Base-by-base conservation (phyloP, 2,888 invertebrate species). In the Rhingia campestris region DNA sequence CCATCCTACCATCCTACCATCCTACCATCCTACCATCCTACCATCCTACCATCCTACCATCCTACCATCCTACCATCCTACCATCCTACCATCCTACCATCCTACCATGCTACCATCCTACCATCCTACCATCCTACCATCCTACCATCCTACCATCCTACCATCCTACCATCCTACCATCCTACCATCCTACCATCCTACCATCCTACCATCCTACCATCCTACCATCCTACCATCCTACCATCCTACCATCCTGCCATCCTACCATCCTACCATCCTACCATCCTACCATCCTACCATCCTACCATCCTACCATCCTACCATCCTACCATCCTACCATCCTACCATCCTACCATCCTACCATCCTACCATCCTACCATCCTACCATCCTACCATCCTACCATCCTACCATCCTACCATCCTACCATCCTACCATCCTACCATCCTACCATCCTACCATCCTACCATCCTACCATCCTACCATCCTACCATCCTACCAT, bases 111-210 rank as follows among this genome's bases (percentile, higher is more conserved):
- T 6, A 5, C 4, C 5, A 47, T 47, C 47, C n/a, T 47, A 4
- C 10, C 14, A 47, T 14, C 14, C 47, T 6, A 5, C 10, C 47
- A 14, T 14, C n/a, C 10, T 14, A 5, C 10, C 47, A 10, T 47
- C 47, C 47, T 14, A 4, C 10, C n/a, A 12, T 12, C 14, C 10
- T 14, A 4, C 9, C 47, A 12, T 47, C 47, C 14, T 10, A 4
- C 10, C 47, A 47, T 47, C 67, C 53, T 53, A 10, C 22, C 87
- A 87, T 88, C 87, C 86, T 87, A 87, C 6, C 53, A 61, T 45
- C 75, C 73, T 86, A 4, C 6, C 37, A 37, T 37, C 37, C 37
- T 37, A 4, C 6, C 37, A 37, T 37, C 37, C 37, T 37, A 4
- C 6, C 37, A 37, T 37, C 37, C 6, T 37, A 4, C 6, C 37